These are phyloP conservation scores for Chironomus riparius DNA, from an alignment of 2,888 invertebrate species.

Conservation along the genomic window DNA sequence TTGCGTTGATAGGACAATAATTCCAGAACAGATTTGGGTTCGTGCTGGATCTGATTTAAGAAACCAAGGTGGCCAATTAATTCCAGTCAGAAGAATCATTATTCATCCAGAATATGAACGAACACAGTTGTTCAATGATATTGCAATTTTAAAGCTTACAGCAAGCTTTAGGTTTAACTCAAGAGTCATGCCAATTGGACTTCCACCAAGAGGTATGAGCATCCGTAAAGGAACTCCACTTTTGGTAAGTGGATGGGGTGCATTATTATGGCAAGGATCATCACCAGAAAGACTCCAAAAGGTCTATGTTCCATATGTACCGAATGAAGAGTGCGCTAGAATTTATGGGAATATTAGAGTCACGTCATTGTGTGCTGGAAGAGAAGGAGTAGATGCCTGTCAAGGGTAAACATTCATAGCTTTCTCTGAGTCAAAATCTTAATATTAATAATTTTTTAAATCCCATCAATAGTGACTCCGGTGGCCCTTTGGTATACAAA, in stretches of 20 bases:
- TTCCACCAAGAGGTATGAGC: conserved; percentile 8
- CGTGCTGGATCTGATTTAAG: conserved; percentile 20
- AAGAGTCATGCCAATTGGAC: conserved; percentile 9
- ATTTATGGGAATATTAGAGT: neutral
- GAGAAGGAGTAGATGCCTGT: conserved; percentile 4
- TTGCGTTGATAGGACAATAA: neutral
- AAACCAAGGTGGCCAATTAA: conserved; percentile 12
- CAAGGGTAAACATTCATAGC: neutral
- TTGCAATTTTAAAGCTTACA: neutral
- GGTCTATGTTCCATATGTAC: conserved; percentile 10
- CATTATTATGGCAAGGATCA: conserved; percentile 3
- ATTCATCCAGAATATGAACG: conserved; percentile 6
- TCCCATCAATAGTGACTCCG: neutral
- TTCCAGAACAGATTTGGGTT: neutral
- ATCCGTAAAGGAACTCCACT: neutral
- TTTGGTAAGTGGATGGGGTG: neutral
- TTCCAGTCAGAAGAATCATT: neutral
- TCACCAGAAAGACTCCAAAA: conserved; percentile 11
- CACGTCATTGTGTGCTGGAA: conserved; percentile 9
- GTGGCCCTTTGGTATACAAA: neutral
- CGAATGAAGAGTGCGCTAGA: conserved; percentile 3
- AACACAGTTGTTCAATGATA: conserved; percentile 6
- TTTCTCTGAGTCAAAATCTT: no score
- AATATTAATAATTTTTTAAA: no score
- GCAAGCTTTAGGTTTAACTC: neutral